phyloP scores from a whole-genome alignment of 2,888 invertebrate species.

The Metallyticus violacea region DNA sequence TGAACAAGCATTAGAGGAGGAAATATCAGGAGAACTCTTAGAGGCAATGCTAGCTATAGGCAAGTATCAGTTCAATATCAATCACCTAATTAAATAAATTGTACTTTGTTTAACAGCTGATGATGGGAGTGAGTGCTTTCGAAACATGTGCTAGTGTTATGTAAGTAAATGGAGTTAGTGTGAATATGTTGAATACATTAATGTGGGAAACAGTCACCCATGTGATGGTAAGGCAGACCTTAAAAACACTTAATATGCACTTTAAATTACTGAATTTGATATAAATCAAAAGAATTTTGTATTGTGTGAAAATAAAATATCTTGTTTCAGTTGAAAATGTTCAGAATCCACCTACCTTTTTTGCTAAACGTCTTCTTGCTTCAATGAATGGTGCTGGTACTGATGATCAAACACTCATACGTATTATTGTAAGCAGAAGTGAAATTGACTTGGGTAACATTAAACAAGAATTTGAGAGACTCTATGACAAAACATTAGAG shows the following conservation, averaged over 20 bases:
- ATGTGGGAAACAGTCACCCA: too few relatives aligned
- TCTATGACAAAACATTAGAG: slow-evolving; percentile 65
- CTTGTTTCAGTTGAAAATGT: slow-evolving; percentile 65
- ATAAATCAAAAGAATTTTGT: background rate
- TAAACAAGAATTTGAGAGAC: slow-evolving; percentile 65
- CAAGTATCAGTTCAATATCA: slow-evolving; percentile 40
- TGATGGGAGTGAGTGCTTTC: too few relatives aligned
- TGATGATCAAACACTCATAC: slow-evolving; percentile 66
- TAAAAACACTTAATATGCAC: background rate
- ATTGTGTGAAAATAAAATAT: background rate
- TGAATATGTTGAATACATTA: too few relatives aligned
- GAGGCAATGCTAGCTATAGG: slow-evolving; percentile 69
- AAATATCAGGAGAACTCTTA: slow-evolving; percentile 63
- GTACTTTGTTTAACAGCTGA: too few relatives aligned
- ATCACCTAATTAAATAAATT: too few relatives aligned
- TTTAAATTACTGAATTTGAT: background rate
- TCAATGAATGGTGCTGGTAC: slow-evolving; percentile 72
- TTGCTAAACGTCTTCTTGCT: slow-evolving; percentile 62
- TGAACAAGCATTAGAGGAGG: slow-evolving; percentile 67
- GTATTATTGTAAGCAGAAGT: slow-evolving; percentile 66
- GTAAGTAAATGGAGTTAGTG: too few relatives aligned
- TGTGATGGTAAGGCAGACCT: too few relatives aligned
- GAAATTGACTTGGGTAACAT: slow-evolving; percentile 69
- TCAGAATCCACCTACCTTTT: slow-evolving; percentile 63
- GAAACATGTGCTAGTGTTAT: too few relatives aligned